Conservation (phyloP, 2,888 invertebrate species). For the Ectemnius continuus region DNA sequence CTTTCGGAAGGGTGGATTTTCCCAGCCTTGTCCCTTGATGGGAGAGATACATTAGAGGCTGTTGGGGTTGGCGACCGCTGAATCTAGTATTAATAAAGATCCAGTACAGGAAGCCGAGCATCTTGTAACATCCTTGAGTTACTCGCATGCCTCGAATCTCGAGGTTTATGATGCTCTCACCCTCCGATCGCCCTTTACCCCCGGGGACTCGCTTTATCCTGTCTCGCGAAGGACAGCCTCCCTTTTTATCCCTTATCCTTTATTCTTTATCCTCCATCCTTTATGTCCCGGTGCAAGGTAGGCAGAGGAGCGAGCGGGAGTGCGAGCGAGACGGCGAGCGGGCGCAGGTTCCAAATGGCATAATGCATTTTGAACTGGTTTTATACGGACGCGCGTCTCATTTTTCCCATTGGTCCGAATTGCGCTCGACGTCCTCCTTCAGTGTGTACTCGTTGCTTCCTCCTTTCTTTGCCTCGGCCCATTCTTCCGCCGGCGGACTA, state of each 20-base stretch:
- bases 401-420: slow-evolving; percentile 67
- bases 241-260: slow-evolving; percentile 62
- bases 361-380: slow-evolving; percentile 75
- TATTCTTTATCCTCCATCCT: slow-evolving; percentile 69
- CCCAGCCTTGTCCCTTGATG: no score
- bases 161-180: slow-evolving; percentile 32
- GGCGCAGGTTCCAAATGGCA: slow-evolving; percentile 61
- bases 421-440: slow-evolving; percentile 52
- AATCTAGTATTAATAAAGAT: slow-evolving; percentile 3
- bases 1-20: no score
- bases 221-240: slow-evolving; percentile 54
- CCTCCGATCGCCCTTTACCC: slow-evolving; percentile 27
- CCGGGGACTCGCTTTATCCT: slow-evolving; percentile 40
- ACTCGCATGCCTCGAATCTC: slow-evolving; percentile 46
- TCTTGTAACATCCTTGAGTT: slow-evolving; percentile 23
- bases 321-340: slow-evolving; percentile 27
- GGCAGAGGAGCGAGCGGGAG: slow-evolving; percentile 44
- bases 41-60: no score
- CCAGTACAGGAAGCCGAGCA: neutral
- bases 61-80: no score
- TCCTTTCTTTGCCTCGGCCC: slow-evolving; percentile 58
- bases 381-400: slow-evolving; percentile 62
- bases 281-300: slow-evolving; percentile 62
- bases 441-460: slow-evolving; percentile 29
- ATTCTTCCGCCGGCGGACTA: slow-evolving; percentile 33